A percentile compares a stretch with the other conserved stretches of the same genome.
Conservation (phyloP, 2,888 invertebrate genomes). For the Agonopterix heracliana region DNA sequence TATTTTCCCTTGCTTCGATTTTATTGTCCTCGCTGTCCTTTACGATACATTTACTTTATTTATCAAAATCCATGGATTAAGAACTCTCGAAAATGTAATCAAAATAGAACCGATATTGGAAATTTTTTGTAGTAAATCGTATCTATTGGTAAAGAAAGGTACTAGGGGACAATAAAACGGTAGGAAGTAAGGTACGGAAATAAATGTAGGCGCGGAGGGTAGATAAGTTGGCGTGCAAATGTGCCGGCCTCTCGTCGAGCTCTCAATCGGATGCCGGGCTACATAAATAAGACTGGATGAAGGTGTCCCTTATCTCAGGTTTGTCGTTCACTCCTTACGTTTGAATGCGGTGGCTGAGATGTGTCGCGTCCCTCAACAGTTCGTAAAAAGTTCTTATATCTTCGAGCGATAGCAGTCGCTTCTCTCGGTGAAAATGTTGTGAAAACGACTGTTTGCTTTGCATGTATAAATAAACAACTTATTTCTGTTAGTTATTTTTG, state of each 20-base stretch:
- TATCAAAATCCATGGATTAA: conserved; percentile 54
- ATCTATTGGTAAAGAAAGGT: conserved; percentile 2
- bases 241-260: conserved; percentile 43
- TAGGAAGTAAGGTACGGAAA: conserved; percentile 62
- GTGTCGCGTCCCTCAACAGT: conserved; percentile 7
- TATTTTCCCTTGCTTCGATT: conserved; percentile 59
- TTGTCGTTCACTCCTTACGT: conserved; percentile 46
- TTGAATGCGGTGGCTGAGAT: conserved; percentile 19
- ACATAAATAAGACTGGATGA: conserved; percentile 71
- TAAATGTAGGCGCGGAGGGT: conserved; percentile 65
- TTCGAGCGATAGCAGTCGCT: background rate
- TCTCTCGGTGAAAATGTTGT: background rate
- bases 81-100: conserved; percentile 7
- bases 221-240: conserved; percentile 63
- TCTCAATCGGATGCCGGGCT: conserved; percentile 69
- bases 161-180: conserved; percentile 38
- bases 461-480: too few species aligned
- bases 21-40: conserved; percentile 59
- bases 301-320: conserved; percentile 55
- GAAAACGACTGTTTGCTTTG: too few species aligned
- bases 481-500: too few species aligned
- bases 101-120: background rate
- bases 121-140: background rate
- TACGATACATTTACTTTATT: conserved; percentile 65
- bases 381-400: background rate